phyloP scores from a whole-genome alignment of 2,113 vertebrate genomes.

The Serinus canaria region DNA sequence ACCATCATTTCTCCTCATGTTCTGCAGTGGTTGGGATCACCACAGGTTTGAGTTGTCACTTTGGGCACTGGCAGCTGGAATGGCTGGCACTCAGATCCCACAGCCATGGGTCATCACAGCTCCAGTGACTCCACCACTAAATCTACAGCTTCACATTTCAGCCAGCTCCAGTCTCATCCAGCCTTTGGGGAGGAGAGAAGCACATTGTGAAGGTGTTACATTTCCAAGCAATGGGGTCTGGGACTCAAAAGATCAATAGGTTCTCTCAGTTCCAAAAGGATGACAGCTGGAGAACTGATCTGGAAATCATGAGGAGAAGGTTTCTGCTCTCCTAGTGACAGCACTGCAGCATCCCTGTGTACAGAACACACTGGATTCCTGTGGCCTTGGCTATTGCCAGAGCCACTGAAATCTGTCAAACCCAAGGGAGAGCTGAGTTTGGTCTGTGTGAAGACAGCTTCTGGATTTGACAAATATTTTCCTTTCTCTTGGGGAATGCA shows the following conservation, averaged over 20 bases:
- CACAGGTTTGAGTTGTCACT: not conserved
- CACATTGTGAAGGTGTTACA: not conserved
- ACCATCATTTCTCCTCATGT: not conserved
- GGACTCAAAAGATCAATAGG: not conserved
- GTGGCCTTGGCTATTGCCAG: not conserved
- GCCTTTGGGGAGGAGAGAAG: not conserved
- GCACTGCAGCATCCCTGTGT: accelerated
- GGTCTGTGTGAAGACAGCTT: not conserved
- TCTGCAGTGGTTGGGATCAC: not conserved
- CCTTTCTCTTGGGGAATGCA: not conserved
- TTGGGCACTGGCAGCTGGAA: not conserved
- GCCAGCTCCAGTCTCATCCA: not conserved
- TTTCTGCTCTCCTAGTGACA: accelerated
- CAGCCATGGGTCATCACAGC: not conserved
- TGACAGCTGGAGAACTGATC: not conserved
- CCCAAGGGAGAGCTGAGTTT: not conserved
- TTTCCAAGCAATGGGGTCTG: not conserved
- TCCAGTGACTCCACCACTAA: not conserved
- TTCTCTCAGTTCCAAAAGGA: not conserved
- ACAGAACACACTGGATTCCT: not conserved
- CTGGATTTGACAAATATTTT: not conserved
- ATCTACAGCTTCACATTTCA: not conserved
- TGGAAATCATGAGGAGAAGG: not conserved
- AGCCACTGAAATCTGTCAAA: not conserved
- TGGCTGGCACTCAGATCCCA: accelerated